Percentiles rank a stretch among this genome's conserved stretches.
Evolutionary conservation across 2,888 invertebrate species (phyloP).

Genomic region (Brachyopa scutellaris): DNA sequence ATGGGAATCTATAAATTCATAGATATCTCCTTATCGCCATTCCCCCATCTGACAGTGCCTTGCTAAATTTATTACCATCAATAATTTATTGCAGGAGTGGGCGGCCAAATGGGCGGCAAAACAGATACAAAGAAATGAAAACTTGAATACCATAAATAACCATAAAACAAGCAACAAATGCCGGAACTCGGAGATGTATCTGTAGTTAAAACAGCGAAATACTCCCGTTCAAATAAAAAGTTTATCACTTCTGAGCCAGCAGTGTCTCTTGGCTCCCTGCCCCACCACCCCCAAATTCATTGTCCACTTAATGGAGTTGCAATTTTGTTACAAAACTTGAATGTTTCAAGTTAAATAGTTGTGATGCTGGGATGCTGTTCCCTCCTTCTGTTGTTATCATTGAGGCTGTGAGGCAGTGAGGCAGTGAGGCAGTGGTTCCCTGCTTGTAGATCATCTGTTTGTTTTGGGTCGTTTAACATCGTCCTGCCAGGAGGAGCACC

Average conservation of each 20-base stretch:
- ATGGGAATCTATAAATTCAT: slow-evolving; percentile 39
- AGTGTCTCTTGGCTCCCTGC: background rate
- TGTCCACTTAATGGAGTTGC: slow-evolving; percentile 43
- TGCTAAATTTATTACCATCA: slow-evolving; percentile 47
- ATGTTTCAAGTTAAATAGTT: slow-evolving; percentile 46
- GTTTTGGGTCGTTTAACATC: slow-evolving; percentile 43
- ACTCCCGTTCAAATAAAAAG: slow-evolving; percentile 31
- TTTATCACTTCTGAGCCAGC: slow-evolving; percentile 13
- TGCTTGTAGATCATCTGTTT: slow-evolving; percentile 53
- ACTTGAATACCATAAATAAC: slow-evolving; percentile 58
- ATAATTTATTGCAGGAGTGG: slow-evolving; percentile 37
- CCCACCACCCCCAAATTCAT: slow-evolving; percentile 23
- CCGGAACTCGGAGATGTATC: slow-evolving; percentile 21
- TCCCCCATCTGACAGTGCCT: slow-evolving; percentile 4
- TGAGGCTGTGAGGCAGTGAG: no score
- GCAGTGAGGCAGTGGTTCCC: slow-evolving; percentile 10
- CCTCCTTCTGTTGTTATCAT: slow-evolving; percentile 17
- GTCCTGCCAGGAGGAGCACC: slow-evolving; percentile 3
- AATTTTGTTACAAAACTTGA: slow-evolving; percentile 50
- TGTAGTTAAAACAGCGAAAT: slow-evolving; percentile 44
- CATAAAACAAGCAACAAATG: slow-evolving; percentile 55
- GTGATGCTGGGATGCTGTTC: slow-evolving; percentile 15
- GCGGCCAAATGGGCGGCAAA: slow-evolving; percentile 8
- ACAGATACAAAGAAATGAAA: slow-evolving; percentile 19
- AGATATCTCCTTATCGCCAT: slow-evolving; percentile 3